Base-by-base conservation (phyloP, 1,140 invertebrate genomes). In the Leptopilina boulardi region DNA sequence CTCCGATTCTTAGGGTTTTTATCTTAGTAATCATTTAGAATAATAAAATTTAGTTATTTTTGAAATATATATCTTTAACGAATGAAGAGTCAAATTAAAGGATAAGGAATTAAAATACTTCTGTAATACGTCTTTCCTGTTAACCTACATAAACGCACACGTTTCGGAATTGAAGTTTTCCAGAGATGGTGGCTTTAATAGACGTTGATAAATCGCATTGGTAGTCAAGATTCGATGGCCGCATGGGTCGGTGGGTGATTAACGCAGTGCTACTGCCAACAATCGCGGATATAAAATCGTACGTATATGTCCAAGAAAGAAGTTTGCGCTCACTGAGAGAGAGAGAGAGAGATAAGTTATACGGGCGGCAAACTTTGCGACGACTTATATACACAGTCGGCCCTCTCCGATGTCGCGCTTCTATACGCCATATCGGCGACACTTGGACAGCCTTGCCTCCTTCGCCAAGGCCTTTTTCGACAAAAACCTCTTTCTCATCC, bases 191-290 rank as follows among this genome's bases (percentile, higher is more conserved):
- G 59, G 73, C 73, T 74, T 54, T 81, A 81, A 81, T 81, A 77
- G 80, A 81, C 77, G 80, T 81, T 81, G 80, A 81, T 81, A 81
- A 81, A 81, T 81, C 80, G 80, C 70, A 70, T 77, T 77, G 75
- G 75, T 74, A 77, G 23, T 59, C 56, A n/a, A n/a, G 73, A 70
- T 77, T 81, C 75, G 80, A 81, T 75, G 77, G 77, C 77, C 77
- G n/a, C n/a, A 78, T 81, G 30, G 30, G 2, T 74, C 77, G 77
- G 70, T 74, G 78, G 51, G 80, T 81, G 74, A 78, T 78, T 79
- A 81, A 78, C 77, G 80, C 80, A 77, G 78, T 77, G 75, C 77
- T n/a, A n/a, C n/a, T 81, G 79, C 79, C 80, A 81, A 78, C 77
- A 15, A 66, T 66, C 56, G 56, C 19, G 54, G 21, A 56, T 56